Percentiles rank a stretch among this genome's conserved stretches.
Conservation (phyloP, 2,113 vertebrate genomes). For the Periophthalmus modestus region DNA sequence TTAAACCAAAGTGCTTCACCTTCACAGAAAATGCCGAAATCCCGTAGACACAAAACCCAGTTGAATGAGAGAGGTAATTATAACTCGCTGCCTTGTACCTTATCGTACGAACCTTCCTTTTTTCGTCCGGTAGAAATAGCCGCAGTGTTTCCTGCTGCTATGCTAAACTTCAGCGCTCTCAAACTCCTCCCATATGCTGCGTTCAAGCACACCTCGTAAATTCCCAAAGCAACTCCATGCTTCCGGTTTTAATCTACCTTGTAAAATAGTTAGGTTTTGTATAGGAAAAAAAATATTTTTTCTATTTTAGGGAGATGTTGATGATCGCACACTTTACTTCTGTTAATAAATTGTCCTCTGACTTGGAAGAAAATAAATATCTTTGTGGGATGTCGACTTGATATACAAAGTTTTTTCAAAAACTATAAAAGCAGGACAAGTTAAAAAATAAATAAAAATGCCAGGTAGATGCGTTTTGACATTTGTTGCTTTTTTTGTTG, state of each 20-base stretch:
- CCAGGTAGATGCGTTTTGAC: no score
- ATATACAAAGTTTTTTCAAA: no score
- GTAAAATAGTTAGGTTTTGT: no score
- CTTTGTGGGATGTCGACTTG: no score
- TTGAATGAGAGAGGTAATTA: constrained; percentile 6
- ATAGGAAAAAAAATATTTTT: no score
- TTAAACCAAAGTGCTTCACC: constrained; percentile 1
- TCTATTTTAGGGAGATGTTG: no score
- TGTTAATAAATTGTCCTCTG: no score
- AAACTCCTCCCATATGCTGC: constrained; percentile 64
- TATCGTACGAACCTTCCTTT: constrained; percentile 7
- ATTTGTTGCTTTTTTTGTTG: no score
- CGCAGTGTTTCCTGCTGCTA: constrained; percentile 72
- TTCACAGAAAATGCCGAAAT: constrained; percentile 14
- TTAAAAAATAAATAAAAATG: no score
- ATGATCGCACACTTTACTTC: no score
- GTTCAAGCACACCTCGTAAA: constrained; percentile 45
- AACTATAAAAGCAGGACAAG: no score
- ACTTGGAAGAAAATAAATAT: no score
- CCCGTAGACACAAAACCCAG: background rate
- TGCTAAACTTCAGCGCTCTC: constrained; percentile 61
- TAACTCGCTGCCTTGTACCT: constrained; percentile 1
- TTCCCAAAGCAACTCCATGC: background rate
- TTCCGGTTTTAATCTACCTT: background rate
- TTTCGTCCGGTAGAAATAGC: constrained; percentile 36